These are phyloP conservation scores for Vidua chalybeata DNA, from an alignment of 2,113 vertebrate genomes.

Conservation along the genomic window DNA sequence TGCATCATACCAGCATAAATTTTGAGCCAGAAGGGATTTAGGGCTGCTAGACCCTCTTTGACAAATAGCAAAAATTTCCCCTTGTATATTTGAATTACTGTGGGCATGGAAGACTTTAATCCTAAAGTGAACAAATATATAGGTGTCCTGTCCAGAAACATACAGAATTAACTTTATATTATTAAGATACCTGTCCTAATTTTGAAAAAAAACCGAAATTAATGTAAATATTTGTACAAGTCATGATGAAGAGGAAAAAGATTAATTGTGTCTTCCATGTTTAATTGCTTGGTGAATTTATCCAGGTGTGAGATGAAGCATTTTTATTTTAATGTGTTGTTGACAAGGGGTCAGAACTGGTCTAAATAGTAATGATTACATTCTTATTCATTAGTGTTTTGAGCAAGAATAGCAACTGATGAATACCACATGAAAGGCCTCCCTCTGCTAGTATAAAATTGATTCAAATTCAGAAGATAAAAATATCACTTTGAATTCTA, in stretches of 20 bases:
- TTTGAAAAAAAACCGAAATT: not conserved
- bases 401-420: conserved; percentile 54
- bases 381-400: conserved; percentile 51
- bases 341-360: conserved; percentile 17
- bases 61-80: not conserved
- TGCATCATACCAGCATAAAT: not conserved
- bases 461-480: not conserved
- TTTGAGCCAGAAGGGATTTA: not conserved
- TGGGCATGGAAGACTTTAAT: not conserved
- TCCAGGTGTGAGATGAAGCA: conserved; percentile 20
- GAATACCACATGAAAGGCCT: conserved; percentile 34
- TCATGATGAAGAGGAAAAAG: not conserved
- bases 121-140: not conserved
- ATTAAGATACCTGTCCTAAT: not conserved
- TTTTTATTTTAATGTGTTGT: conserved; percentile 55
- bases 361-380: conserved; percentile 39
- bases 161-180: not conserved
- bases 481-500: not conserved
- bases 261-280: conserved; percentile 6
- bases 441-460: conserved; percentile 8
- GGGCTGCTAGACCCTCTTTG: not conserved
- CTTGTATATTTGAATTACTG: not conserved
- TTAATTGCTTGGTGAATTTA: conserved; percentile 18
- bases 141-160: not conserved
- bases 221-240: not conserved